Base-by-base conservation (phyloP, 2,888 invertebrate species). In the Dione juno region DNA sequence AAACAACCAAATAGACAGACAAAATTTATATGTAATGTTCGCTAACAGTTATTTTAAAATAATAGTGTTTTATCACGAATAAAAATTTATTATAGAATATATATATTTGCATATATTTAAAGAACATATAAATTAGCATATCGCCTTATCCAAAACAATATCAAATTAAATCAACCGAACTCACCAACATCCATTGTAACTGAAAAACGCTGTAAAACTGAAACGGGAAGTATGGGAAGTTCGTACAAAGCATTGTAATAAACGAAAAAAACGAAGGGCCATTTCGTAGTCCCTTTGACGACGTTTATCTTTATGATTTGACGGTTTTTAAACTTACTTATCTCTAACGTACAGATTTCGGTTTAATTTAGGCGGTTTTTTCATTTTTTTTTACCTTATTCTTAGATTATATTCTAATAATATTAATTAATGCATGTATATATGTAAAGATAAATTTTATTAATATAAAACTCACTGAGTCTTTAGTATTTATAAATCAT, bases 171-270 rank as follows among this genome's bases (percentile, higher is more conserved):
- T 35, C 28, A 16, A 61, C 61, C 61, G 11, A 28, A 61, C 45
- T 61, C 61, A 61, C 45, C 14, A 61, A 61, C 45, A 28, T 11
- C 41, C 61, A 45, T 61, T 61, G 61, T 61, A 45, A 61, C n/a
- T 61, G 61, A 45, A 61, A 59, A 61, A 61, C n/a, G 45, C 21
- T 61, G 61, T 61, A 45, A 61, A 61, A 61, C 45, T 61, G 28
- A 45, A 61, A 61, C 61, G 61, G 59, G 45, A 61, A 61, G 45
- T 45, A 61, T 61, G 21, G 45, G 11, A 61, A 61, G 61, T 45
- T 28, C 61, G 61, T 61, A 61, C 61, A 61, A 61, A 61, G 61
- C 61, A 45, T 61, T 61, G 37, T 61, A 61, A 35, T 61, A 61
- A 43, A 59, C 43, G 59, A 43, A 61, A 28, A 61, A 61, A 61